Evolutionary conservation across 2,888 invertebrate genomes (phyloP).

Genomic region (Sthenelais limicola): DNA sequence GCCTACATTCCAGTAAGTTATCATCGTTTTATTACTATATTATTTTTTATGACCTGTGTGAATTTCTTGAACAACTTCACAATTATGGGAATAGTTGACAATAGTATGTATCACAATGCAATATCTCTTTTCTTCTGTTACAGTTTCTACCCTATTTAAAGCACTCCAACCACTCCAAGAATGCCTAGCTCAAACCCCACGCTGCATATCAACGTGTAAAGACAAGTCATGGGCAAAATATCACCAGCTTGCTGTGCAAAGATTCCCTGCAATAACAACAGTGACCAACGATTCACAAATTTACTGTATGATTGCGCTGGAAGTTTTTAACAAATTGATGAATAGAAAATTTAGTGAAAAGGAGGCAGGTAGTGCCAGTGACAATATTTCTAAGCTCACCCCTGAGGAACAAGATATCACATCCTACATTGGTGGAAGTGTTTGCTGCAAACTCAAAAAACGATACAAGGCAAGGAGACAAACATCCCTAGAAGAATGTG

Average conservation of each 20-base stretch:
- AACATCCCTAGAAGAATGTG: background rate
- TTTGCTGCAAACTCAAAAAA: background rate
- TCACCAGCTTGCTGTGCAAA: background rate
- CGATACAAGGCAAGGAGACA: background rate
- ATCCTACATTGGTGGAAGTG: conserved; percentile 3
- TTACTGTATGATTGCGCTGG: background rate
- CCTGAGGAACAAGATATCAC: background rate
- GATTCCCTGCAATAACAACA: background rate
- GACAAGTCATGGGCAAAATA: conserved; percentile 1
- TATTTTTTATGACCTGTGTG: too few relatives aligned
- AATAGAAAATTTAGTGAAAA: background rate
- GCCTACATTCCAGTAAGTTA: too few relatives aligned
- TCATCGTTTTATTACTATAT: too few relatives aligned
- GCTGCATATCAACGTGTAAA: too few relatives aligned
- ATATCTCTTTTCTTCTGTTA: too few relatives aligned
- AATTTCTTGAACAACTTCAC: too few relatives aligned
- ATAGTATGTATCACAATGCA: too few relatives aligned
- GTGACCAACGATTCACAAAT: background rate
- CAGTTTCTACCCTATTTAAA: too few relatives aligned
- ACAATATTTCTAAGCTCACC: background rate
- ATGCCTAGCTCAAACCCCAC: too few relatives aligned
- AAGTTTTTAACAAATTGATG: background rate
- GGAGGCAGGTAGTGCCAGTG: background rate
- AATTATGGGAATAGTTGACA: too few relatives aligned
- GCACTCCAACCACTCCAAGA: too few relatives aligned